Conservation (phyloP, 2,797 vertebrate genomes). For the Gymnothorax javanicus region DNA sequence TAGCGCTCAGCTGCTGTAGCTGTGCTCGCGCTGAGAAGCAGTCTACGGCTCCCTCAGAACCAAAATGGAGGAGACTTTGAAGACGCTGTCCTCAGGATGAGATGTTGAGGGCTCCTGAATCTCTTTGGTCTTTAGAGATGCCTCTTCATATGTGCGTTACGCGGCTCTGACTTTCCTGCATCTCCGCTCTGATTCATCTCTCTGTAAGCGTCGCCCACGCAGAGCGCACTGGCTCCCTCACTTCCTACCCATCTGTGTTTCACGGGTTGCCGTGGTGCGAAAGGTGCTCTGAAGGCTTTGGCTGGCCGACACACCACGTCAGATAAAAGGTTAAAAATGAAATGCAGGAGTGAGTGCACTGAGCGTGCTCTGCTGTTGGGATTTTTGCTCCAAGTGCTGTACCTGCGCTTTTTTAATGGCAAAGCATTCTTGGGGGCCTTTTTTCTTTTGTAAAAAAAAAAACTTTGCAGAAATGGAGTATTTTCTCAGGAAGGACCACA, state of each 20-base stretch:
- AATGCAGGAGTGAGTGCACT: neutral
- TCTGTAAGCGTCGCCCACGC: neutral
- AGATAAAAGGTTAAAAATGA: neutral
- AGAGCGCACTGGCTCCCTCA: neutral
- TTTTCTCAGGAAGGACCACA: too few species aligned
- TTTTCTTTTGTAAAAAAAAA: neutral
- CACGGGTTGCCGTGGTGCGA: neutral
- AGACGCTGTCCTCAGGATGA: too few species aligned
- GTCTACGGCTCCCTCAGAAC: too few species aligned
- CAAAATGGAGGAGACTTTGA: too few species aligned
- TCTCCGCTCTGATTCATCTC: neutral
- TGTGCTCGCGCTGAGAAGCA: too few species aligned
- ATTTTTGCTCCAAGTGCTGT: neutral
- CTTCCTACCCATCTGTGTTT: neutral
- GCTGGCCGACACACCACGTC: neutral
- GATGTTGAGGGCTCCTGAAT: too few species aligned
- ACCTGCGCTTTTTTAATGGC: too few species aligned
- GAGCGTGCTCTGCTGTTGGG: neutral
- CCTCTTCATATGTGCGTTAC: too few species aligned
- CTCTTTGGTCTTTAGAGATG: too few species aligned
- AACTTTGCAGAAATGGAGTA: too few species aligned
- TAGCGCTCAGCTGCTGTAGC: too few species aligned
- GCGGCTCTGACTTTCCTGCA: too few species aligned
- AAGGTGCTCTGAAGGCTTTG: neutral
- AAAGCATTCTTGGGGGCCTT: neutral